These are phyloP conservation scores for Drosophila monieri DNA, from an alignment of 2,888 invertebrate genomes.

Conservation along the genomic window DNA sequence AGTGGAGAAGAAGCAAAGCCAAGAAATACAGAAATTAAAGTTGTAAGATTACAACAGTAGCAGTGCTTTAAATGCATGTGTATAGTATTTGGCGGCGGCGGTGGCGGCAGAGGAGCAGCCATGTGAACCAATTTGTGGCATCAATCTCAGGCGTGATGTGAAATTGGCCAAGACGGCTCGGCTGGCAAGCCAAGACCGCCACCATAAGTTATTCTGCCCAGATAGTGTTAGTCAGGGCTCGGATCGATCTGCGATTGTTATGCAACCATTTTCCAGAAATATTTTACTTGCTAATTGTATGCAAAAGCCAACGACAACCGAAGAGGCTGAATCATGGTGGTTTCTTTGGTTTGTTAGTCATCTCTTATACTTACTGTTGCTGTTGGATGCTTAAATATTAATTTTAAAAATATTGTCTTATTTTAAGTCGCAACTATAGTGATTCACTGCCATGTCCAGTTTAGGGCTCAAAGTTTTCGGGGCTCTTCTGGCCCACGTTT, in stretches of 20 bases:
- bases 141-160: conserved; percentile 82
- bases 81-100: conserved; percentile 26
- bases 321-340: conserved; percentile 15
- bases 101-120: conserved; percentile 56
- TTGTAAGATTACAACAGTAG: conserved; percentile 70
- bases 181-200: conserved; percentile 19
- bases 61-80: conserved; percentile 28
- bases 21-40: conserved; percentile 76
- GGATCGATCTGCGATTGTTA: conserved; percentile 6
- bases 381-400: too few species aligned
- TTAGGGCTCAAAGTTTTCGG: conserved; percentile 24
- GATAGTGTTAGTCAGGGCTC: conserved; percentile 11
- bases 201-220: conserved; percentile 29
- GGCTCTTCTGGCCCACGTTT: conserved; percentile 23
- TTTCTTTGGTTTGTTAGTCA: conserved; percentile 6
- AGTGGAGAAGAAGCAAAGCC: conserved; percentile 43
- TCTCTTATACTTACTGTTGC: too few species aligned
- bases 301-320: conserved; percentile 7
- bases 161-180: conserved; percentile 63
- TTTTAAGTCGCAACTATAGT: not conserved
- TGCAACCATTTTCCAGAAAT: conserved; percentile 11
- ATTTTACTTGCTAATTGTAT: conserved; percentile 9
- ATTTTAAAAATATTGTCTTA: not conserved
- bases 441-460: conserved; percentile 20
- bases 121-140: conserved; percentile 83